phyloP scores from a whole-genome alignment of 2,113 vertebrate genomes.

The Butorides virescens region DNA sequence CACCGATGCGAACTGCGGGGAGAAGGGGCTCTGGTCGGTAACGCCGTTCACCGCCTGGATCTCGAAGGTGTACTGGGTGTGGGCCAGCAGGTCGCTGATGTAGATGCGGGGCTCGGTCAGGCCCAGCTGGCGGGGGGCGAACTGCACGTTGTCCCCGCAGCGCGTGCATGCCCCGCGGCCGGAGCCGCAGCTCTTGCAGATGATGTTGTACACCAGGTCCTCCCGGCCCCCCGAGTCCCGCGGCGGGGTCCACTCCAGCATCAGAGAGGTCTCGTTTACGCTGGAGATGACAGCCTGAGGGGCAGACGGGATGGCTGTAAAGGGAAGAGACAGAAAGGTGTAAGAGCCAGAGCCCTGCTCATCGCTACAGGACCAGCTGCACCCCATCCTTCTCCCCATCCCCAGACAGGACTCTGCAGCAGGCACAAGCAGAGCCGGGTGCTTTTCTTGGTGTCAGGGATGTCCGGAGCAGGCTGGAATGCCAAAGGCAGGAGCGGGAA shows the following conservation, averaged over 20 bases:
- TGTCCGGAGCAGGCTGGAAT: background rate
- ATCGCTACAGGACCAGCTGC: fast-evolving
- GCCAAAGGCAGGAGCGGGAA: background rate
- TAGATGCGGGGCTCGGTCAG: conserved; percentile 82
- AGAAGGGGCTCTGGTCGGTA: conserved; percentile 93
- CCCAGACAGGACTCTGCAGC: background rate
- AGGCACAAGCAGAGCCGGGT: fast-evolving
- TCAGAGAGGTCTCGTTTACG: conserved; percentile 92
- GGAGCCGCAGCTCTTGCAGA: conserved; percentile 92
- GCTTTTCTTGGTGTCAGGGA: background rate
- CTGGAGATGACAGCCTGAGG: conserved; percentile 91
- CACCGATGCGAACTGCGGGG: conserved; percentile 86
- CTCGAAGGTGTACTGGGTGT: conserved; percentile 97
- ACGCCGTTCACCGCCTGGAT: conserved; percentile 94
- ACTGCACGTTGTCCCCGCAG: conserved; percentile 95
- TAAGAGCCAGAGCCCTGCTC: background rate
- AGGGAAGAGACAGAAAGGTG: background rate
- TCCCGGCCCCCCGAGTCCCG: conserved; percentile 86
- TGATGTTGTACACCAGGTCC: conserved; percentile 95
- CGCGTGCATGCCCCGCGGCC: conserved; percentile 87
- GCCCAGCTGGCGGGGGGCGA: conserved; percentile 90
- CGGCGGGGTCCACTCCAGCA: conserved; percentile 87
- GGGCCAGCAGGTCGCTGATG: conserved; percentile 92
- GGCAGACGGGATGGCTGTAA: conserved; percentile 86
- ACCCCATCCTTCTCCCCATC: background rate